Evolutionary conservation across 2,797 vertebrate species (phyloP), one percentile per base, ranked within the genome.

Genomic region (Sebastes nivosus): DNA sequence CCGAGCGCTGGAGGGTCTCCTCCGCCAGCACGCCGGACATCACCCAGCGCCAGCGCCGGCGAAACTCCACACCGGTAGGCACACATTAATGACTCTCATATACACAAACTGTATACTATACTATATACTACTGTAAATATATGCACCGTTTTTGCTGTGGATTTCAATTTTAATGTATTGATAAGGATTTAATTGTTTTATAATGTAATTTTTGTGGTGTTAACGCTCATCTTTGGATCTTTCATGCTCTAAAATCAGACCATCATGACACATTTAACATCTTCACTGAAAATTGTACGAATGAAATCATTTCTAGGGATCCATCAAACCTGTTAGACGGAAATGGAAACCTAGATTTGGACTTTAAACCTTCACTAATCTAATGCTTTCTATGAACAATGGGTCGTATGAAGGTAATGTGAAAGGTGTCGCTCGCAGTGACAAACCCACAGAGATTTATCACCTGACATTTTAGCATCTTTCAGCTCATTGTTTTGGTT

Each of bases 1-100:
- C 96, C 0, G 97, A 97, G 77, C 96, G 97, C 85, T 97, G 97
- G 95, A 96, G 96, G 81, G 93, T 93, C 0, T 93, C 96, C 0
- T 93, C 96, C 0, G 72, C 95, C 52, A 95, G 96, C 94, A 98
- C 97, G 75, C 97, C 98, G 0, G 97, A 98, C 16, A 96, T 97
- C 89, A 96, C 94, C 0, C 96, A 93, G 0, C 96, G 96, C 46
- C 94, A 89, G 22, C 92, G 92, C 68, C 88, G 95, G 73, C 93
- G 95, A 0, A 97, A 96, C 89, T 93, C 96, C 80, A 95, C 95
- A 0, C 97, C 94, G 1, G 98, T 99, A 92, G 93, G 95, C 79
- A 6, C 6, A 22, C 42, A 64, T 2, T 2, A 1, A 20, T 4
- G 52, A 57, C 57, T 42, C 46, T 71, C 54, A 29, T 4, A 6